Percentiles rank a stretch among this genome's conserved stretches.
Evolutionary conservation across 1,140 invertebrate genomes (phyloP).

Genomic region (Apolygus lucorum): DNA sequence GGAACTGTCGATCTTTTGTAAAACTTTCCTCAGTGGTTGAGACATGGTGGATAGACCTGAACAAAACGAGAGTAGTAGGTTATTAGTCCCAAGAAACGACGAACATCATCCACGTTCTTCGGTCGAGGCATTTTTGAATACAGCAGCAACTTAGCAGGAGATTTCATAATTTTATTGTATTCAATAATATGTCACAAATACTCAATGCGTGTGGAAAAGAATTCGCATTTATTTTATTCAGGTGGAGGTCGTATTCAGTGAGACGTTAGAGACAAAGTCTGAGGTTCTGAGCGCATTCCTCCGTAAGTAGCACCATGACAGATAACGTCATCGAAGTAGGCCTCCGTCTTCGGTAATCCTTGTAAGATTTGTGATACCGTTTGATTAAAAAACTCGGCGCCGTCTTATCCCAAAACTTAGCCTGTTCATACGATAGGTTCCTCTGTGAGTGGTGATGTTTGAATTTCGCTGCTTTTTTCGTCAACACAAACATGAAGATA

Average conservation of each 20-base stretch:
- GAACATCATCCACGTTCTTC: too few relatives aligned
- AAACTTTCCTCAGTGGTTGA: too few relatives aligned
- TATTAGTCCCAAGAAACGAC: too few relatives aligned
- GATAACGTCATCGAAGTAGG: conserved; percentile 4
- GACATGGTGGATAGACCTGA: too few relatives aligned
- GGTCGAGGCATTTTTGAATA: too few relatives aligned
- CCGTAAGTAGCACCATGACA: background rate
- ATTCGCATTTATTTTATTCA: too few relatives aligned
- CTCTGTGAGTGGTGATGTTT: conserved; percentile 35
- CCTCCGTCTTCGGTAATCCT: background rate
- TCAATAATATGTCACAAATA: background rate
- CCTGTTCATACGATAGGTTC: conserved; percentile 37
- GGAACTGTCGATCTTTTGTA: too few relatives aligned
- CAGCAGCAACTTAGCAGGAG: background rate
- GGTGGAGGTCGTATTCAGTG: background rate
- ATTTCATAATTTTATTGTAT: background rate
- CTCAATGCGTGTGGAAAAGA: too few relatives aligned
- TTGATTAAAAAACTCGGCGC: conserved; percentile 34
- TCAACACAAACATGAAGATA: conserved; percentile 41
- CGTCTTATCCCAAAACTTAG: conserved; percentile 42
- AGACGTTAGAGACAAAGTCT: background rate
- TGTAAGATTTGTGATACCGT: background rate
- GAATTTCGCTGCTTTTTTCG: conserved; percentile 40
- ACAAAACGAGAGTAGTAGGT: too few relatives aligned
- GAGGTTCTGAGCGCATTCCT: background rate